Base-by-base conservation (phyloP, 2,797 vertebrate genomes). In the Tauraco hartlaubi region DNA sequence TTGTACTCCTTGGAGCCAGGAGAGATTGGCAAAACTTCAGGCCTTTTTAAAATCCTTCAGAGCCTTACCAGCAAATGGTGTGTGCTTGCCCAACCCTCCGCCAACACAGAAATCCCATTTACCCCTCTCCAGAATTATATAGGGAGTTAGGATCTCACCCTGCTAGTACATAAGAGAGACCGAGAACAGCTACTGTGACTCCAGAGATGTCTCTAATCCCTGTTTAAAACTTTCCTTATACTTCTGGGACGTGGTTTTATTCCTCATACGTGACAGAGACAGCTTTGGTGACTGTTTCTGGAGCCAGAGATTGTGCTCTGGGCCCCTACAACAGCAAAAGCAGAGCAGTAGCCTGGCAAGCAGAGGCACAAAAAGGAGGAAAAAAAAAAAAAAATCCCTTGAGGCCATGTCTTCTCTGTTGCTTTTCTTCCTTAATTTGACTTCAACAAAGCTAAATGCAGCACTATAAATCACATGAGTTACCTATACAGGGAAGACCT, bases 401-500 rank as follows among this genome's bases (percentile, higher is more conserved):
- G n/a, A 82, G 62, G 58, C 74, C 44, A 43, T 3, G 1, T 86
- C 43, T 64, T 10, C 7, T 63, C 35, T 68, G 12, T 43, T 86
- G 49, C 21, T 90, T 77, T 76, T 91, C 26, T 80, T 64, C 20
- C 39, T 55, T 85, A 81, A 72, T 88, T 94, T 94, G 54, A 35
- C 79, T 93, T 46, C 58, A 39, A 6, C 33, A 39, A 83, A 49
- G 33, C 58, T 81, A 52, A 78, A 86, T 41, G 39, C 71, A 85
- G n/a, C 31, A 10, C 39, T 63, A 61, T 88, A 93, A 95, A 92
- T 93, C 88, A 82, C 22, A 12, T 5, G 19, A 84, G 44, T 69
- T 93, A 84, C 92, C 93, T 94, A n/a, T 72, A 55, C 29, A 86
- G 26, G 41, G 55, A 59, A 93, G 59, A 79, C 85, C 80, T 91